Evolutionary conservation across 2,888 invertebrate species (phyloP), one percentile per base, ranked within the genome.

Genomic region (Andricus quercusramuli): DNA sequence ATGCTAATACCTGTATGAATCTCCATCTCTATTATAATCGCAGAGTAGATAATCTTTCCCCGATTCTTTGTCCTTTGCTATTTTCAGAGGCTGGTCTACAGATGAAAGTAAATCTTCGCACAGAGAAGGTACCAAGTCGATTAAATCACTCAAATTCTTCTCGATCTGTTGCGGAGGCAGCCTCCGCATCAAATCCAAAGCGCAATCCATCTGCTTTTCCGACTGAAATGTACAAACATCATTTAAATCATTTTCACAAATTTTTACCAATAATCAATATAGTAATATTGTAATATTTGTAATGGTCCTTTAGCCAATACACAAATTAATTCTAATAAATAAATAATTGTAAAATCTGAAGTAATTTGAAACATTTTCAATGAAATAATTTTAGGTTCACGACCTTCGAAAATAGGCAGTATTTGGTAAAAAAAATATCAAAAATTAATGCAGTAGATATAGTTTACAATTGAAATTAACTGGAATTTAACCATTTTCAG

Each of bases 151-250:
- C 86, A 99, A 94, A 94, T 99, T 99, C 93, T 99, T 99, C 93
- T 99, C 99, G 89, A 99, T 99, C 94, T 99, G 98, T 94, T 99
- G 99, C 87, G 99, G 99, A 88, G 99, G 99, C 93, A 99, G 94
- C 90, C 99, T 96, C 92, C 99, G 95, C 99, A 99, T 99, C 92
- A 99, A 95, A 94, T 99, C 99, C 89, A 99, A 94, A 77, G 99
- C 99, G 94, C 99, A 99, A 94, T 99, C 99, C 95, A 99, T 97
- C 94, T 99, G 98, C 93, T 98, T 96, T 92, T 98, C 98, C 92
- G 97, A 97, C 98, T 98, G 93, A 82, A 94, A 94, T 78, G 84
- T 83, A 86, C 84, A 83, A 80, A 74, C 5, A n/a, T 17, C 15
- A 32, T n/a, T 20, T 67, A 47, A 68, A 68, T 68, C 17, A 47